These are phyloP conservation scores for Heterotilapia buettikoferi DNA, from an alignment of 2,113 vertebrate genomes.

Conservation along the genomic window DNA sequence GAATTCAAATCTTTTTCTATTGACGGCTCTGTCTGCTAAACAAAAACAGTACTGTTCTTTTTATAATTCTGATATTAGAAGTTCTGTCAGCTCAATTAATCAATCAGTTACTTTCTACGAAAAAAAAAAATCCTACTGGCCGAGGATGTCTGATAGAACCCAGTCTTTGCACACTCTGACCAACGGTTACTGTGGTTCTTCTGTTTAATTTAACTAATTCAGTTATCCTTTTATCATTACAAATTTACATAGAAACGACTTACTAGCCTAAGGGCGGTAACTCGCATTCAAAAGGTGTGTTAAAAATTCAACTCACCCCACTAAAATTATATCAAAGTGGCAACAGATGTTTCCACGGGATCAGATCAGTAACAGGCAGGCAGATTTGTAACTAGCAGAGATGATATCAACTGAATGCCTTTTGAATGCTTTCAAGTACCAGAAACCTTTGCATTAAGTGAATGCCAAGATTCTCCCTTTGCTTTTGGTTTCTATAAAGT, in stretches of 20 bases:
- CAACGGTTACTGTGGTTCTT: not conserved
- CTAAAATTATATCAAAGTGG: not conserved
- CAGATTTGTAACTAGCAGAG: not conserved
- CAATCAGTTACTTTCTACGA: not conserved
- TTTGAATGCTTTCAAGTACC: not conserved
- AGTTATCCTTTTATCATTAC: not conserved
- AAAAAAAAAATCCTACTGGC: not conserved
- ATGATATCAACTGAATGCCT: not conserved
- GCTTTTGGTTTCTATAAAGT: not conserved
- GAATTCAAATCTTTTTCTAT: conserved; percentile 14
- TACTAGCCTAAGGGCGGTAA: not conserved
- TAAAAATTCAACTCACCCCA: not conserved
- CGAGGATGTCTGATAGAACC: not conserved
- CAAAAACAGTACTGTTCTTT: not conserved
- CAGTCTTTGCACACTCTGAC: not conserved
- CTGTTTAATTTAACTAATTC: not conserved
- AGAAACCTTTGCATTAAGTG: not conserved
- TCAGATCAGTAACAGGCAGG: not conserved
- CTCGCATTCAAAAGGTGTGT: not conserved
- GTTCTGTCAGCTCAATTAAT: not conserved
- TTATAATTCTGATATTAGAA: not conserved
- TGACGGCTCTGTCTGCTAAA: not conserved
- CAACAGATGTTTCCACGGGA: not conserved
- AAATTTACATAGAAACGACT: not conserved
- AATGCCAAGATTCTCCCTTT: not conserved